These are phyloP conservation scores for Neopipo cinnamomea DNA, from an alignment of 2,113 vertebrate genomes.

Conservation along the genomic window DNA sequence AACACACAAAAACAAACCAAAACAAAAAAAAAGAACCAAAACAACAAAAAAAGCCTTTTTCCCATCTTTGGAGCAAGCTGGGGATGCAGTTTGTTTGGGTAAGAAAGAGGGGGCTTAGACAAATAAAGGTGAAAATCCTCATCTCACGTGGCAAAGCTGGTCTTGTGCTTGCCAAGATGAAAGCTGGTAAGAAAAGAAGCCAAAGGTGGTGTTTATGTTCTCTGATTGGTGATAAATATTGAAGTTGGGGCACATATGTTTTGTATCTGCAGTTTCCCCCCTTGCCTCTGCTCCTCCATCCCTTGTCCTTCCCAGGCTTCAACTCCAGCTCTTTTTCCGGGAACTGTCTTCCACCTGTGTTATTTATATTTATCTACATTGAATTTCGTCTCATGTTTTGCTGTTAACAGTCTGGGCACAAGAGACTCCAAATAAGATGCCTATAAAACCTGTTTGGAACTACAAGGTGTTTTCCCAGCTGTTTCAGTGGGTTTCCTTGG, in stretches of 20 bases:
- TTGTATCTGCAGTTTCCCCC: background rate
- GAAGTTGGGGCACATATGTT: rapidly evolving
- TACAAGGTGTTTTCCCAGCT: background rate
- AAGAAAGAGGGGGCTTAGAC: background rate
- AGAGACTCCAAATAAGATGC: background rate
- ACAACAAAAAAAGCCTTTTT: background rate
- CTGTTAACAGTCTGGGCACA: background rate
- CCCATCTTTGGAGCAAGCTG: background rate
- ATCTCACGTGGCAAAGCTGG: background rate
- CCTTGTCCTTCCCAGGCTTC: background rate
- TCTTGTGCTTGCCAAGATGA: background rate
- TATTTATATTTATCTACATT: background rate
- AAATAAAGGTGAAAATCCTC: background rate
- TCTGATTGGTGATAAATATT: background rate
- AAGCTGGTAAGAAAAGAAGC: background rate
- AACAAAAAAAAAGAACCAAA: too few species aligned
- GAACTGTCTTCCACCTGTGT: rapidly evolving
- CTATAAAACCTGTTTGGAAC: background rate
- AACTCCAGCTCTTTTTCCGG: background rate
- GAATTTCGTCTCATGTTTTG: background rate
- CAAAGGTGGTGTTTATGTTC: background rate
- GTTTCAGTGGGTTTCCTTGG: background rate
- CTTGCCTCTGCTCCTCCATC: background rate
- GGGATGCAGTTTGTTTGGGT: background rate
- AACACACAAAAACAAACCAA: background rate